Conservation (phyloP, 2,888 invertebrate species). For the Cordilura impudica region DNA sequence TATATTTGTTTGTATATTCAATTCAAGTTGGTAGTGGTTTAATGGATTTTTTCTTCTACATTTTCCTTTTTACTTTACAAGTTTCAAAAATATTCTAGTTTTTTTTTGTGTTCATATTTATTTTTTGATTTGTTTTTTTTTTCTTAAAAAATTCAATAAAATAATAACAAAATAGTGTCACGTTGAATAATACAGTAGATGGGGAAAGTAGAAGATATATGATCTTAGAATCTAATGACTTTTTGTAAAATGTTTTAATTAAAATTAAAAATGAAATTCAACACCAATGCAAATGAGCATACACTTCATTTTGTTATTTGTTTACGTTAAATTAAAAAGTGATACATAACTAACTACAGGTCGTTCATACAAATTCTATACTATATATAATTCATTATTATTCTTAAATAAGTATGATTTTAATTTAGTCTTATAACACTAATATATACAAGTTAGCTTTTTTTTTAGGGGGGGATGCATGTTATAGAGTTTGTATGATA, state of each 20-base stretch:
- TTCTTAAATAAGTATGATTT: neutral
- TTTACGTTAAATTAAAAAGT: neutral
- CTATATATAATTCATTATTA: slow-evolving; percentile 7
- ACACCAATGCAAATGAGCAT: neutral
- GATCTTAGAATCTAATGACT: slow-evolving; percentile 24
- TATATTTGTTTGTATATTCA: neutral
- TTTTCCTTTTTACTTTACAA: slow-evolving; percentile 30
- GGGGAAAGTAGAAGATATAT: neutral
- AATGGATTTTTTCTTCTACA: slow-evolving; percentile 2
- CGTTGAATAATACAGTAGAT: slow-evolving; percentile 22
- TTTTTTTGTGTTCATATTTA: slow-evolving; percentile 38
- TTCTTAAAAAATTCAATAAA: neutral
- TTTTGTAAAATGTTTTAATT: neutral
- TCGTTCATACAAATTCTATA: slow-evolving; percentile 27
- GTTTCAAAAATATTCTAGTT: slow-evolving; percentile 41
- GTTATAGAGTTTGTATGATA: neutral
- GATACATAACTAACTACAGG: slow-evolving; percentile 9
- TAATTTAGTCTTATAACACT: neutral
- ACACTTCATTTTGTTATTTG: neutral
- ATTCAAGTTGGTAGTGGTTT: slow-evolving; percentile 7
- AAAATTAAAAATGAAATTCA: slow-evolving; percentile 18
- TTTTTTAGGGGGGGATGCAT: neutral
- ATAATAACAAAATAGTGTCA: slow-evolving; percentile 5
- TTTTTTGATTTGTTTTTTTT: slow-evolving; percentile 7
- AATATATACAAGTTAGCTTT: slow-evolving; percentile 28